phyloP scores from a whole-genome alignment of 2,113 vertebrate genomes.

The Ammodytes marinus region DNA sequence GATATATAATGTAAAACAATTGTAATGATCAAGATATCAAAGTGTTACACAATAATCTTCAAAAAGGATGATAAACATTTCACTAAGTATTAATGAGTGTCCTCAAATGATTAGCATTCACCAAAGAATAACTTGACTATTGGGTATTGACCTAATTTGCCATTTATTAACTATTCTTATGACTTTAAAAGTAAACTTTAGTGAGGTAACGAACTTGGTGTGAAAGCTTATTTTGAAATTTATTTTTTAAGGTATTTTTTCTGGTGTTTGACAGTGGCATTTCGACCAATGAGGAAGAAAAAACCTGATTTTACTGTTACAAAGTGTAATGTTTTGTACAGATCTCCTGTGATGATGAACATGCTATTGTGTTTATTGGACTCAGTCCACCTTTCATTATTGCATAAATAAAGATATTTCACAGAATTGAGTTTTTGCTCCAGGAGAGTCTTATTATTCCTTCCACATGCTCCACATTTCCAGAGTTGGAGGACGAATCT shows the following conservation, averaged over 20 bases:
- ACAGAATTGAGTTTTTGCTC: slow-evolving; percentile 24
- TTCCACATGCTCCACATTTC: slow-evolving; percentile 2
- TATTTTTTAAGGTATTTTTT: slow-evolving; percentile 14
- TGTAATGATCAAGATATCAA: background rate
- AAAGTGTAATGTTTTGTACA: slow-evolving; percentile 68
- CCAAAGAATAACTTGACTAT: slow-evolving; percentile 52
- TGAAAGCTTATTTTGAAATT: background rate
- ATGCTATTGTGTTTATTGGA: slow-evolving; percentile 67
- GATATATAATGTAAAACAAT: background rate
- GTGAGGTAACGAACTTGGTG: background rate
- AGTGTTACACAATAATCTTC: background rate
- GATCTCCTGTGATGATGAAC: slow-evolving; percentile 62
- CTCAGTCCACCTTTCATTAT: slow-evolving; percentile 49
- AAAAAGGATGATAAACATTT: slow-evolving; percentile 4
- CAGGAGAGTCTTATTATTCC: slow-evolving; percentile 21
- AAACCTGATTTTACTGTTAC: slow-evolving; percentile 41
- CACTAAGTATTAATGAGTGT: slow-evolving; percentile 16
- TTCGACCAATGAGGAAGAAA: slow-evolving; percentile 15
- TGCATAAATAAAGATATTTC: slow-evolving; percentile 72
- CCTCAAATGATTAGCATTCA: slow-evolving; percentile 40
- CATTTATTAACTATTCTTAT: slow-evolving; percentile 65
- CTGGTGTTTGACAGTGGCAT: slow-evolving; percentile 30
- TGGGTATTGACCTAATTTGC: slow-evolving; percentile 52
- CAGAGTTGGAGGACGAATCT: background rate
- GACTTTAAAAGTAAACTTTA: background rate